Conservation (phyloP, 2,797 vertebrate species). For the Chaetodon trifasciatus region DNA sequence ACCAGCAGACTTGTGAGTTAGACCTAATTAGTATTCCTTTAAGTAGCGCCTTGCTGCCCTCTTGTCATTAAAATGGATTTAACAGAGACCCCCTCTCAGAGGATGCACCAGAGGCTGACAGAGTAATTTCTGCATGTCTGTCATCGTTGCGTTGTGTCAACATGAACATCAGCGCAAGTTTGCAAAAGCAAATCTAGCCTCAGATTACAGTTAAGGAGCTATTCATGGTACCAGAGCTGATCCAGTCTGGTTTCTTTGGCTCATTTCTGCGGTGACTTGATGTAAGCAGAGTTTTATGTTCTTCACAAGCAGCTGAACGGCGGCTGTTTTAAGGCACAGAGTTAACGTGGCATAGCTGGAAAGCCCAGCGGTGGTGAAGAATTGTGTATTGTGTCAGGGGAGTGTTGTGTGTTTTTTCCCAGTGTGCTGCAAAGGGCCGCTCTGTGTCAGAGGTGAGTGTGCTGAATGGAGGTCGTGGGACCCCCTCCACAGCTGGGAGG, state of each 20-base stretch:
- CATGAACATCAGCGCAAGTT: conserved; percentile 2
- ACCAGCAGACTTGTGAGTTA: conserved; percentile 58
- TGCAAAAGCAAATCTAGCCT: neutral
- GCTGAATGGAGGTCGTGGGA: conserved; percentile 75
- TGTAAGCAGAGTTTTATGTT: conserved; percentile 9
- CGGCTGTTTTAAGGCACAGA: neutral
- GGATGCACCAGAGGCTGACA: conserved; percentile 43
- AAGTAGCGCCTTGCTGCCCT: conserved; percentile 48
- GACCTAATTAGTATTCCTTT: conserved; percentile 75
- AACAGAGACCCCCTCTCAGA: conserved; percentile 46
- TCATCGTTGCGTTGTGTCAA: conserved; percentile 32
- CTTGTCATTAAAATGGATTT: conserved; percentile 70
- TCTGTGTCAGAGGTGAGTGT: conserved; percentile 82
- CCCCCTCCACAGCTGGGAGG: conserved; percentile 62
- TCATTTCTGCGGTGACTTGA: neutral
- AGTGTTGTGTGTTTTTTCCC: conserved; percentile 77
- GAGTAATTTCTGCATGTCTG: conserved; percentile 49
- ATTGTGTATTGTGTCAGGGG: conserved; percentile 55
- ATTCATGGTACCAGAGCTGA: neutral
- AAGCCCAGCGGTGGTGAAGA: conserved; percentile 33
- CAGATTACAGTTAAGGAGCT: neutral
- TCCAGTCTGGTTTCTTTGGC: neutral
- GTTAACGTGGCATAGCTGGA: conserved; percentile 32
- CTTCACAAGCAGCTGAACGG: conserved; percentile 8
- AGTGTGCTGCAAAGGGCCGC: conserved; percentile 67